Evolutionary conservation across 2,888 invertebrate species (phyloP).

Genomic region (Cactoblastis cactorum): DNA sequence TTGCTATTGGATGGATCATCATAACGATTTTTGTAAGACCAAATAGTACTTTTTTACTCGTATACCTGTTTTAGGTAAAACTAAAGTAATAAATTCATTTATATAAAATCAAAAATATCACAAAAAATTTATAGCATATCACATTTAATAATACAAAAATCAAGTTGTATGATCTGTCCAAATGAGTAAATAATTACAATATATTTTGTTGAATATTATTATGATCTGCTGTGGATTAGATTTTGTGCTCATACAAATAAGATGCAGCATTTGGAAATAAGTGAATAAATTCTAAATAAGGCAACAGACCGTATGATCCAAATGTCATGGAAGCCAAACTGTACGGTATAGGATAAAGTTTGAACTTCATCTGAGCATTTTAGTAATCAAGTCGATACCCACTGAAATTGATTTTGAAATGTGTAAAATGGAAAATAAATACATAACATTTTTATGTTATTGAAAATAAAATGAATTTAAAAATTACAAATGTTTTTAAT

Average conservation of each 20-base stretch:
- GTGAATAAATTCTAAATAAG: constrained; percentile 68
- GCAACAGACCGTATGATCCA: constrained; percentile 56
- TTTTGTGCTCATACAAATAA: constrained; percentile 68
- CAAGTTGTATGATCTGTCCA: constrained; percentile 56
- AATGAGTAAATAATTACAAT: constrained; percentile 64
- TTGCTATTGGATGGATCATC: constrained; percentile 66
- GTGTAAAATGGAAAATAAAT: constrained; percentile 72
- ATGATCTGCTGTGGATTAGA: constrained; percentile 66
- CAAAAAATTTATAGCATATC: constrained; percentile 75
- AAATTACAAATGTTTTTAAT: constrained; percentile 59
- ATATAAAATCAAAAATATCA: constrained; percentile 65
- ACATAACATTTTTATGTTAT: constrained; percentile 81
- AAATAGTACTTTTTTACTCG: constrained; percentile 74
- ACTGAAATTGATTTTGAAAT: constrained; percentile 73
- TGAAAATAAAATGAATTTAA: constrained; percentile 79
- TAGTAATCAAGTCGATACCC: constrained; percentile 68
- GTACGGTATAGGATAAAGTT: constrained; percentile 66
- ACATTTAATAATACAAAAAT: constrained; percentile 54
- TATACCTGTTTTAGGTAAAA: constrained; percentile 67
- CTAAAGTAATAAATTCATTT: constrained; percentile 60
- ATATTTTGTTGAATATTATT: constrained; percentile 73
- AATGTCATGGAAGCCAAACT: constrained; percentile 66
- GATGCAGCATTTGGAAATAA: constrained; percentile 75
- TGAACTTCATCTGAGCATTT: constrained; percentile 64
- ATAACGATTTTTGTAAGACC: constrained; percentile 66